Conservation (phyloP, 2,888 invertebrate genomes). For the Cosmia pyralina region DNA sequence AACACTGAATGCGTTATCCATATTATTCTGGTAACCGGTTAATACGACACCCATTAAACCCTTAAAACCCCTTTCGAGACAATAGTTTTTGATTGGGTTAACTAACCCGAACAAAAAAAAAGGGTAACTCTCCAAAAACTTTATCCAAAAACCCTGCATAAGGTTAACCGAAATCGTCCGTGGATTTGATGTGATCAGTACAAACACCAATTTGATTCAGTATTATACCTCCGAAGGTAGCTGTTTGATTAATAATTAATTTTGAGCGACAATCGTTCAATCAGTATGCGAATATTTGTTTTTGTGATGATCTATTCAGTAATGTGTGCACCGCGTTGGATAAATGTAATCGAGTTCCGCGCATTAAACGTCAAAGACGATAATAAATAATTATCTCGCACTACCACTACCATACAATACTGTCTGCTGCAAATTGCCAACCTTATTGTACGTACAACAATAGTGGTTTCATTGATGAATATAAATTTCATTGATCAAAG, state of each 20-base stretch:
- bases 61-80: neutral
- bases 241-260: slow-evolving; percentile 22
- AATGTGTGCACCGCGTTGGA: slow-evolving; percentile 22
- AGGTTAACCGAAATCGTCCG: neutral
- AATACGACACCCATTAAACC: neutral
- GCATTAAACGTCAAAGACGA: slow-evolving; percentile 51
- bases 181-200: slow-evolving; percentile 9
- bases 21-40: neutral
- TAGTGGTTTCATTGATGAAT: slow-evolving; percentile 82
- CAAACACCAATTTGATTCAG: slow-evolving; percentile 14
- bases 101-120: neutral
- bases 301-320: slow-evolving; percentile 32
- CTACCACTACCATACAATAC: slow-evolving; percentile 68
- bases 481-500: slow-evolving; percentile 82
- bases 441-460: slow-evolving; percentile 73
- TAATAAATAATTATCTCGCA: slow-evolving; percentile 65
- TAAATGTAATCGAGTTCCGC: slow-evolving; percentile 51
- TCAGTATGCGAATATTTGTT: slow-evolving; percentile 19
- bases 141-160: neutral
- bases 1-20: neutral
- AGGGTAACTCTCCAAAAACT: neutral
- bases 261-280: slow-evolving; percentile 1
- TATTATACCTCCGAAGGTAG: neutral
- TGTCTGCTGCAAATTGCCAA: slow-evolving; percentile 70
- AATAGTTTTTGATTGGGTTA: slow-evolving; percentile 1